Percentiles rank a stretch among this genome's conserved stretches.
These are phyloP conservation scores for Callimico goeldii DNA, from an alignment of 2,797 vertebrate genomes.

Conservation along the genomic window DNA sequence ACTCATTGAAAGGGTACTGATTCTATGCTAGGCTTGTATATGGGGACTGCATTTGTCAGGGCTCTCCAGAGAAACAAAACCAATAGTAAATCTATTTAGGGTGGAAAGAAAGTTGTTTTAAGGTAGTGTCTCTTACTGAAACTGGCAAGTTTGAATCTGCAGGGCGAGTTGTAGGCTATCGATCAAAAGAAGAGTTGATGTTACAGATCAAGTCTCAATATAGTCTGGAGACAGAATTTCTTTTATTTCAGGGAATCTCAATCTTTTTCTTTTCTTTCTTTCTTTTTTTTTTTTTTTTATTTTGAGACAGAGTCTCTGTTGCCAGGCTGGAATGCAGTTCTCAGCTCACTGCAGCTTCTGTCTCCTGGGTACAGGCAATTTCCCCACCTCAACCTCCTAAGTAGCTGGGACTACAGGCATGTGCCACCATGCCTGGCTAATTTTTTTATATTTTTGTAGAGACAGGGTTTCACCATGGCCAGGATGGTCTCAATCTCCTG, in stretches of 20 bases:
- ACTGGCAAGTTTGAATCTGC: not conserved
- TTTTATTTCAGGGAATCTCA: not conserved
- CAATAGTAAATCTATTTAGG: not conserved
- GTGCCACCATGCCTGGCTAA: no score
- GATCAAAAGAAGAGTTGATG: not conserved
- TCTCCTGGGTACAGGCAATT: no score
- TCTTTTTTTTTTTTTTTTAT: no score
- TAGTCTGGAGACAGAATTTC: not conserved
- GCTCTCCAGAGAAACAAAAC: not conserved
- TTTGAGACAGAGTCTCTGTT: no score
- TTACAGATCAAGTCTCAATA: not conserved
- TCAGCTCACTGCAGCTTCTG: no score
- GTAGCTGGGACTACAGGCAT: no score
- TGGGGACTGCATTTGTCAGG: not conserved
- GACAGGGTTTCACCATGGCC: no score
- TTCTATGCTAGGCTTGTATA: not conserved
- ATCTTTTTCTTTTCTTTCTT: not conserved
- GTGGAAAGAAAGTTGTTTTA: not conserved
- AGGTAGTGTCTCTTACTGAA: not conserved
- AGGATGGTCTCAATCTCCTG: no score
- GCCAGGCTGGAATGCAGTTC: no score
- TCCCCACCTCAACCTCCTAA: no score
- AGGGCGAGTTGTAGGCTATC: not conserved
- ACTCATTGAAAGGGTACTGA: not conserved
- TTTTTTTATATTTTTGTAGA: no score